Conservation (phyloP, 2,888 invertebrate species). For the Autographa pulchrina region DNA sequence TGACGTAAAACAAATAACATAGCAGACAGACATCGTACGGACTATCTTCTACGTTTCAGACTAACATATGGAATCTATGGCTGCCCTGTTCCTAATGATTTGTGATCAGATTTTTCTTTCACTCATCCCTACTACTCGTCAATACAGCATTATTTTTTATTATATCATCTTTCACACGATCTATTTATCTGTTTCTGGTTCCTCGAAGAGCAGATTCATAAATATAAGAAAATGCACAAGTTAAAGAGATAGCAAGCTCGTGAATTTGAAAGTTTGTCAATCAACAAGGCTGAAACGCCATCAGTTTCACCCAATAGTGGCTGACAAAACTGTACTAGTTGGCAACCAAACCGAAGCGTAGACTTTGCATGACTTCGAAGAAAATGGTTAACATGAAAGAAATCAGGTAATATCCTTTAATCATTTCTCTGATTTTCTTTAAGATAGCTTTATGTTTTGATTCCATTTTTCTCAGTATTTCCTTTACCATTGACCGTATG, state of each 20-base stretch:
- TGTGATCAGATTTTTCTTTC: no score
- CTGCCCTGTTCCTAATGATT: no score
- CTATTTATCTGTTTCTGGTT: no score
- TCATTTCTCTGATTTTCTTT: background rate
- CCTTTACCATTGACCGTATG: background rate
- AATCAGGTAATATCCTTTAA: no score
- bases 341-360: background rate
- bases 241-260: background rate
- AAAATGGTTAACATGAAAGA: background rate
- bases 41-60: background rate
- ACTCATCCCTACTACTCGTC: no score
- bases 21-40: background rate
- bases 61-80: no score
- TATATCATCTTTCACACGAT: no score
- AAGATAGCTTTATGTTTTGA: background rate
- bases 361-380: background rate
- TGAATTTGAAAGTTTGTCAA: background rate
- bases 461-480: background rate
- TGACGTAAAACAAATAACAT: background rate
- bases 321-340: no score
- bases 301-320: no score
- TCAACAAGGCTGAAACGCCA: background rate
- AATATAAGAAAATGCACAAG: background rate
- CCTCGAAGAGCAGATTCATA: no score
- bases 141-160: no score